Evolutionary conservation across 2,888 invertebrate genomes (phyloP), one percentile per base, ranked within the genome.

Genomic region (Alsophila aescularia): DNA sequence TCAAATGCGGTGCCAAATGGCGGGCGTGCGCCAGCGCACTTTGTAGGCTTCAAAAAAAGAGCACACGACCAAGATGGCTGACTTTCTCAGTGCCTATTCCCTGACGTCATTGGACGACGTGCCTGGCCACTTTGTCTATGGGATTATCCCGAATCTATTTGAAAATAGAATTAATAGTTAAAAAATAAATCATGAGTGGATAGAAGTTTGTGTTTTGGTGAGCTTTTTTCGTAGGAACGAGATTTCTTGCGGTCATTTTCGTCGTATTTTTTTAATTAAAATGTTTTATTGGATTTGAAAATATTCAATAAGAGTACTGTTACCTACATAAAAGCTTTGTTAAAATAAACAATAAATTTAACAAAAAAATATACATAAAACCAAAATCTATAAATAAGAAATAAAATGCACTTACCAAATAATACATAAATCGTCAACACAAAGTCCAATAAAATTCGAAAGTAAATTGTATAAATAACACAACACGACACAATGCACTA

Each of bases 71-170:
- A 90, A 91, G 81, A 91, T 91, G 91, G 91, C 91, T 70, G 90
- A 84, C 87, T 88, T 88, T 87, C 88, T 83, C 86, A 90, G 90
- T 90, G 78, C 82, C 87, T 90, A 90, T 84, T 76, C 77, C 76
- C 85, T 91, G 90, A 91, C 91, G 90, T 91, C 91, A 91, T 84
- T 65, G 82, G 77, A 81, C 83, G 85, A 87, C 86, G 88, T 90
- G 88, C 89, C 88, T 87, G 85, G 85, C 75, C 66, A 69, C 66
- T 73, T 81, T 74, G 76, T 75, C 85, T 87, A 88, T 79, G 73
- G 77, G 66, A 65, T 60, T 69, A 69, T 74, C 68, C 69, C 60
- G 60, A 58, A 73, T 66, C 66, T 67, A 65, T 65, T 73, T 59
- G 12, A 62, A 70, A 43, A 47, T 44, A 60, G 73, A 72, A 75